phyloP scores from a whole-genome alignment of 2,797 vertebrate species.

The Pseudomugil tenellus region DNA sequence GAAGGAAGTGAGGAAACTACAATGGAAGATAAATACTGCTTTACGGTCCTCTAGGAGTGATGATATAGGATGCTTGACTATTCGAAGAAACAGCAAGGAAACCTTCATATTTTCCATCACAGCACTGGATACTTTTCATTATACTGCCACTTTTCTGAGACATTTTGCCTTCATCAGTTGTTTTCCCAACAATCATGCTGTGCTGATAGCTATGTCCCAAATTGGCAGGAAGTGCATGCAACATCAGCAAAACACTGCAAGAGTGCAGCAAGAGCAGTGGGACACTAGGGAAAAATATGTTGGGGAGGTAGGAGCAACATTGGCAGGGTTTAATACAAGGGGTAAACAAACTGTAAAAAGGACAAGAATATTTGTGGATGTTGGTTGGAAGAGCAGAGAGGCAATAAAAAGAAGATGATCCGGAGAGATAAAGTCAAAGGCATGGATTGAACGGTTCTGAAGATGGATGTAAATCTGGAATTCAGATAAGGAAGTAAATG shows the following conservation, averaged over 20 bases:
- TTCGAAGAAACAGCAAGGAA: constrained; percentile 17
- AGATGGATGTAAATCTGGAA: constrained; percentile 21
- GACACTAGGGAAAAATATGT: constrained; percentile 38
- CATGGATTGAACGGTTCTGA: constrained; percentile 2
- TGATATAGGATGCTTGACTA: constrained; percentile 15
- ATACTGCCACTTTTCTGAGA: constrained; percentile 25
- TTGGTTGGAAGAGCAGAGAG: constrained; percentile 24
- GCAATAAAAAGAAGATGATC: constrained; percentile 25
- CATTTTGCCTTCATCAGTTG: no score
- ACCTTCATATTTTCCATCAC: constrained; percentile 22
- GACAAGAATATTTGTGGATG: constrained; percentile 25
- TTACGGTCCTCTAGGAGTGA: constrained; percentile 17
- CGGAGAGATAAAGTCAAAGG: constrained; percentile 10
- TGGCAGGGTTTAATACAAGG: constrained; percentile 40
- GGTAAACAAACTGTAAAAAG: constrained; percentile 26
- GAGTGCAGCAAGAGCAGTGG: constrained; percentile 23
- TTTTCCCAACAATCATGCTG: constrained; percentile 51
- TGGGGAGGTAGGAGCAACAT: constrained; percentile 21
- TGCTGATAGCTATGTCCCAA: constrained; percentile 46
- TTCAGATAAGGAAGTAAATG: constrained; percentile 13
- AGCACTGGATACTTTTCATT: constrained; percentile 13
- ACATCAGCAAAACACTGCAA: constrained; percentile 52
- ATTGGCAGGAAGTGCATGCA: constrained; percentile 44
- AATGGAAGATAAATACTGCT: constrained; percentile 20
- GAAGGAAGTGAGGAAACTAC: constrained; percentile 22